Evolutionary conservation across 92 coral and sea anemone species (phyloP).

Genomic region (Zoanthus sociatus): DNA sequence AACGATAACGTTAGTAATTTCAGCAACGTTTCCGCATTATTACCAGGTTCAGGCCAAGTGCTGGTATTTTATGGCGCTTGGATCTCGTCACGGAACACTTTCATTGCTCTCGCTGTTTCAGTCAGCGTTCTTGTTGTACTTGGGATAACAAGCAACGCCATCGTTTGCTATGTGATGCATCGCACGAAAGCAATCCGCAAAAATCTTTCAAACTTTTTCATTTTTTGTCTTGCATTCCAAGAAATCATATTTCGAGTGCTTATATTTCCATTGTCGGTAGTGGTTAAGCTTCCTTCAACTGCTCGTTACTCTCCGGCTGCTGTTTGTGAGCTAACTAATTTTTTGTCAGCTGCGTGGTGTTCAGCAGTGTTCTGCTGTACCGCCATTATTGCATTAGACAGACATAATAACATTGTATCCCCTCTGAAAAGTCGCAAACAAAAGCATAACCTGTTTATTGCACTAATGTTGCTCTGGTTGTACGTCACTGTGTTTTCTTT

Average conservation of each 20-base stretch:
- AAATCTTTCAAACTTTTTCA: conserved; percentile 26
- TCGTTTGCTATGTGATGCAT: conserved; percentile 19
- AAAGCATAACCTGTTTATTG: conserved; percentile 23
- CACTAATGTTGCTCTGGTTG: conserved; percentile 60
- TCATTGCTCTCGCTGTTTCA: not conserved
- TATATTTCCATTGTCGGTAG: not conserved
- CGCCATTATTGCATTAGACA: conserved; percentile 53
- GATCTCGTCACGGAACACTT: not conserved
- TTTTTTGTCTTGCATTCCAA: conserved; percentile 5
- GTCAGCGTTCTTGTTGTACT: not conserved
- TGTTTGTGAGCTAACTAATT: conserved; percentile 46
- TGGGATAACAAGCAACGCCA: not conserved
- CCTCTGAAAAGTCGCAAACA: conserved; percentile 55
- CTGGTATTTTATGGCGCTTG: not conserved
- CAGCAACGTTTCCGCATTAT: no score
- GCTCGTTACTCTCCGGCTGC: not conserved
- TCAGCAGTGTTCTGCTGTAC: conserved; percentile 60
- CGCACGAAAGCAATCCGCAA: conserved; percentile 3
- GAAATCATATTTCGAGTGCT: conserved; percentile 15
- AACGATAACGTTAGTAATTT: no score
- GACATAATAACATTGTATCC: conserved; percentile 65
- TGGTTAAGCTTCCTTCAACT: not conserved
- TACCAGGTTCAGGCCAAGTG: not conserved
- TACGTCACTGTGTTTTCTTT: conserved; percentile 50
- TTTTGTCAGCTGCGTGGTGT: conserved; percentile 43